Evolutionary conservation across 2,797 vertebrate genomes (phyloP), one percentile per base, ranked within the genome.

Genomic region (Cryptoprocta ferox): DNA sequence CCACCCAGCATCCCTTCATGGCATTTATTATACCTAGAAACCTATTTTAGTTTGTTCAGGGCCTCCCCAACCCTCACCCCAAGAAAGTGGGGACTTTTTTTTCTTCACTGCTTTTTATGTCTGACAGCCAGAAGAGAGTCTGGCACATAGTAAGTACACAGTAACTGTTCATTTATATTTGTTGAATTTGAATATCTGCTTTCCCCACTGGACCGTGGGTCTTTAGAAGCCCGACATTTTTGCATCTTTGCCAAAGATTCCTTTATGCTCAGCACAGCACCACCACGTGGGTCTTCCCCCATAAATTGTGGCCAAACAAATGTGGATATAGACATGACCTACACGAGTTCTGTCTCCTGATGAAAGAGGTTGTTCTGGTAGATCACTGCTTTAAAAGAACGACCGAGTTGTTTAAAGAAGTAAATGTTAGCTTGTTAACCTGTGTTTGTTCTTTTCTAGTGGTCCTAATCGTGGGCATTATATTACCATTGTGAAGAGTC

Each of bases 401-500:
- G 42, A 13, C 50, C 14, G 11, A 9, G 71, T 42, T 48, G 71
- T 91, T 28, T 66, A 50, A 88, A 71, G 76, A 85, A 76, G 2
- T 63, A 14, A 9, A 30, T 18, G n/a, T 42, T 87, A 56, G 35
- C 13, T 21, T 32, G 16, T 3, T 79, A 2, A 56, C 61, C 61
- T 94, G 94, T 95, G 10, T 95, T 97, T 96, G 39, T 63, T 97
- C 95, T 97, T 93, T 96, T 88, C 50, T 98, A 99, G 99, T 45
- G 99, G 99, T 39, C 99, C 99, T 0, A 99, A 99, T 94, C 98
- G 99, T 94, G 99, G 99, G 18, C 99, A 99, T 99, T 99, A 99
- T 98, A 99, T 99, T 98, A 99, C 99, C 96, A 99, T 99, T 53
- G 99, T 99, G 98, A 99, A 99, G 99, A 99, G 99, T 97, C 99